Evolutionary conservation across 2,113 vertebrate species (phyloP).

Genomic region (Ageneiosus marmoratus): DNA sequence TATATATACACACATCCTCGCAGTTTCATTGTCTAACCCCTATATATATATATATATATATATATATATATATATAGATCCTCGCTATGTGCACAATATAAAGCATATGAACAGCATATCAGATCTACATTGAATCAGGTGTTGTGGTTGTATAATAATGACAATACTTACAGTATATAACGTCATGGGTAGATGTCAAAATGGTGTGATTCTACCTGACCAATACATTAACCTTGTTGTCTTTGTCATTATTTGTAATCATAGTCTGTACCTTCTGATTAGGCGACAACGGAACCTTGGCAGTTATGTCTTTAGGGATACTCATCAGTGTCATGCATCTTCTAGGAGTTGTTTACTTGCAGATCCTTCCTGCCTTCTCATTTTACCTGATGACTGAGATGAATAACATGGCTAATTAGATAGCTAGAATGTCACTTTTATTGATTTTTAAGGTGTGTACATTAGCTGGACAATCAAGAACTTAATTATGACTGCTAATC

Average conservation of each 20-base stretch:
- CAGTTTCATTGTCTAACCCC: no score
- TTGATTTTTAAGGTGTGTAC: not conserved
- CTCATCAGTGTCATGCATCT: conserved; percentile 9
- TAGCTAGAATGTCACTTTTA: not conserved
- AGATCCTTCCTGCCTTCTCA: not conserved
- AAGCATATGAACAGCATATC: not conserved
- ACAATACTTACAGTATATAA: not conserved
- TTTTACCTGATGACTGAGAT: not conserved
- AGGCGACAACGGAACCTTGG: conserved; percentile 3
- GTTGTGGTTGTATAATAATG: not conserved
- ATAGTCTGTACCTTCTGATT: conserved; percentile 2
- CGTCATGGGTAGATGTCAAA: not conserved
- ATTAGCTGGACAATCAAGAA: not conserved
- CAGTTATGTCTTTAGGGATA: not conserved
- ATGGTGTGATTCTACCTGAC: not conserved
- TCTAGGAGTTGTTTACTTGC: not conserved
- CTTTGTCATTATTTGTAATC: not conserved
- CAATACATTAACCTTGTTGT: conserved; percentile 15
- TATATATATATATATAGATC: no score
- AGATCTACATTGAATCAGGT: not conserved
- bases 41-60: no score
- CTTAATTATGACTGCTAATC: not conserved
- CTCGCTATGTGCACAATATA: not conserved
- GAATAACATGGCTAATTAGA: not conserved
- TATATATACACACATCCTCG: no score